Base-by-base conservation (phyloP, 2,113 vertebrate species). In the Caloenas nicobarica region DNA sequence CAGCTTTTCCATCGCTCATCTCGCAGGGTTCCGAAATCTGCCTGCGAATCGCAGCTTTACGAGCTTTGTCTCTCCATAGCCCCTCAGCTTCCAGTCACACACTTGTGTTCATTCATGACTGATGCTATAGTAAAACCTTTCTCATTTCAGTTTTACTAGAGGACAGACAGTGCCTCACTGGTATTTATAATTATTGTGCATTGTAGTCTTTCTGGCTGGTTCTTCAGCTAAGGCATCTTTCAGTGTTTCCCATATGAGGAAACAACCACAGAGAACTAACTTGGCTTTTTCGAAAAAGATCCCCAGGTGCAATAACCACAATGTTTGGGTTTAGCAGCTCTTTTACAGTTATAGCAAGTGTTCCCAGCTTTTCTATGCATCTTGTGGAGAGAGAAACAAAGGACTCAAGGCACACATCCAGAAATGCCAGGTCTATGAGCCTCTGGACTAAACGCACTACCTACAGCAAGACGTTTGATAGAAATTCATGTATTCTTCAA, bases 361-460 rank as follows among this genome's bases (percentile, higher is more conserved):
- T 16, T 60, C 28, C 34, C 24, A 48, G 53, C 50, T 86, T 57
- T 69, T 48, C 34, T 44, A 0, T 13, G 36, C 13, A 2, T 31
- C 44, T 80, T 15, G 15, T 44, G 44, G 65, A 34, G 56, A 1
- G 4, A 16, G 40, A 48, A 81, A n/a, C 57, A 36, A 76, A 89
- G 54, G 13, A 79, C 34, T 70, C 7, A 0, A 53, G 54, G 64
- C 21, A 1, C 0, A 1, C 46, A 13, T 18, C 38, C 22, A 5
- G 2, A 66, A 8, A 0, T 29, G 42, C 36, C 17, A 0, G 38
- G 4, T 16, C 13, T 34, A 3, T 0, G 0, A 19, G 44, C 17
- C n/a, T 7, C 54, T 9, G 33, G 7, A 2, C 23, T n/a, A 6
- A 38, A 0, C 0, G 1, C 8, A 0, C 15, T 9, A 5, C 40